These are phyloP conservation scores for Thaumatotibia leucotreta DNA, from an alignment of 1,140 invertebrate genomes.

Conservation along the genomic window DNA sequence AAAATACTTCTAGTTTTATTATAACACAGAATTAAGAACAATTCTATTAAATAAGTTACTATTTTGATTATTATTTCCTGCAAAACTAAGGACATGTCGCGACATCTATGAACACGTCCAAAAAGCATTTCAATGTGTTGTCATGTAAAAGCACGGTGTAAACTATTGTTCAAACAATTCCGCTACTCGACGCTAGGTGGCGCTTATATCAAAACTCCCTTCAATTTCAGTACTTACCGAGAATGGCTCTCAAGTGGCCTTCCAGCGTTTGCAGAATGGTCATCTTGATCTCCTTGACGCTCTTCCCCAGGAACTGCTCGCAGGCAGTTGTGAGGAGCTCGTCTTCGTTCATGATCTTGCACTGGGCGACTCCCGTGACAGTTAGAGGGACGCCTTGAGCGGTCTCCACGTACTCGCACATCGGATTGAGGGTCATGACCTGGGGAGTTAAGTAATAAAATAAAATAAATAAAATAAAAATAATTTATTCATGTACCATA, in stretches of 20 bases:
- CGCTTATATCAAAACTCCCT: constrained; percentile 3
- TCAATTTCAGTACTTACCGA: constrained; percentile 80
- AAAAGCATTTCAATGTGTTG: not conserved
- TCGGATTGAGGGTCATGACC: constrained; percentile 97
- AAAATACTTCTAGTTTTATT: no score
- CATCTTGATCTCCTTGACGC: constrained; percentile 92
- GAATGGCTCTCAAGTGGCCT: constrained; percentile 96
- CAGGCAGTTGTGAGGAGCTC: constrained; percentile 96
- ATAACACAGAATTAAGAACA: no score
- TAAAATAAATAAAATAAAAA: no score
- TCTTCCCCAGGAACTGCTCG: constrained; percentile 98
- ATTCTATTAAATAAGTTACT: no score
- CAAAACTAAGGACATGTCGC: not conserved
- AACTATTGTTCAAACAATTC: not conserved
- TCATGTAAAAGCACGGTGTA: not conserved
- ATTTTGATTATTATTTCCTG: not conserved
- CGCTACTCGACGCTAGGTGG: constrained; percentile 22
- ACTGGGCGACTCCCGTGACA: constrained; percentile 97
- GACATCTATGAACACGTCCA: not conserved
- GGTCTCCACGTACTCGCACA: constrained; percentile 97
- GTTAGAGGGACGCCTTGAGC: constrained; percentile 96
- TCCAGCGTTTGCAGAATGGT: constrained; percentile 98
- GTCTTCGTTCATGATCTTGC: constrained; percentile 98
- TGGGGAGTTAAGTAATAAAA: constrained; percentile 28
- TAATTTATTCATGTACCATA: no score